Evolutionary conservation across 1,140 invertebrate species (phyloP).

Genomic region (Araneus ventricosus): DNA sequence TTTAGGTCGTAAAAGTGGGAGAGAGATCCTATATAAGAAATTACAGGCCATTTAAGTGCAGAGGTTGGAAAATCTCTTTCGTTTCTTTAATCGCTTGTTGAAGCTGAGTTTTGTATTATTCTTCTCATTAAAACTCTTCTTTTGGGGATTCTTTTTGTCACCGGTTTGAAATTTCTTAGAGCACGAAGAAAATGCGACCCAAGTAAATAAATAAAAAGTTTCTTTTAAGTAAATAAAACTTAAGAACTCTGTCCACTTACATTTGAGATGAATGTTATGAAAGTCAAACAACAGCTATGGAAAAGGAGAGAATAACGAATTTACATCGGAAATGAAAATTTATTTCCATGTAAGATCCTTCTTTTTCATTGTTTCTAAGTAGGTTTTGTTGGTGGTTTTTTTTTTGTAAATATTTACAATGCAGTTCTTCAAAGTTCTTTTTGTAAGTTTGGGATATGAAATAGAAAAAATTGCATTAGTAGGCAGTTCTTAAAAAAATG

Average conservation of each 20-base stretch:
- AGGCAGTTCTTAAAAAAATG: background rate
- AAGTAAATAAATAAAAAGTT: slow-evolving; percentile 30
- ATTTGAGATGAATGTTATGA: background rate
- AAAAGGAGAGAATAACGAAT: background rate
- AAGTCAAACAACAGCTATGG: background rate
- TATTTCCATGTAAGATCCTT: background rate
- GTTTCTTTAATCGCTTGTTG: slow-evolving; percentile 35
- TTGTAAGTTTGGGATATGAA: background rate
- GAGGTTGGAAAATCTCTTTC: slow-evolving; percentile 28
- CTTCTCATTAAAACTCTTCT: background rate
- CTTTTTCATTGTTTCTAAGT: background rate
- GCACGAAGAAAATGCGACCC: background rate
- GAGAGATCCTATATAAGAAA: slow-evolving; percentile 57
- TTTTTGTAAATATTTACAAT: background rate
- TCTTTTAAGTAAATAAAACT: slow-evolving; percentile 8
- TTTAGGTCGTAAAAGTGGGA: slow-evolving; percentile 46
- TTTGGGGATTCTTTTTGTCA: background rate
- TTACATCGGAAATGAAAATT: slow-evolving; percentile 26
- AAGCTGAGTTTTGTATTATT: background rate
- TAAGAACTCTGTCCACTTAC: background rate
- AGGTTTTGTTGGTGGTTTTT: background rate
- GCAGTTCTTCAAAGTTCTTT: background rate
- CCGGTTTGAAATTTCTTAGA: no score
- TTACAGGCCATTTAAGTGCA: slow-evolving; percentile 48
- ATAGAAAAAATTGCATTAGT: background rate